phyloP scores from a whole-genome alignment of 2,888 invertebrate genomes.

The Ormyrus pomaceus region DNA sequence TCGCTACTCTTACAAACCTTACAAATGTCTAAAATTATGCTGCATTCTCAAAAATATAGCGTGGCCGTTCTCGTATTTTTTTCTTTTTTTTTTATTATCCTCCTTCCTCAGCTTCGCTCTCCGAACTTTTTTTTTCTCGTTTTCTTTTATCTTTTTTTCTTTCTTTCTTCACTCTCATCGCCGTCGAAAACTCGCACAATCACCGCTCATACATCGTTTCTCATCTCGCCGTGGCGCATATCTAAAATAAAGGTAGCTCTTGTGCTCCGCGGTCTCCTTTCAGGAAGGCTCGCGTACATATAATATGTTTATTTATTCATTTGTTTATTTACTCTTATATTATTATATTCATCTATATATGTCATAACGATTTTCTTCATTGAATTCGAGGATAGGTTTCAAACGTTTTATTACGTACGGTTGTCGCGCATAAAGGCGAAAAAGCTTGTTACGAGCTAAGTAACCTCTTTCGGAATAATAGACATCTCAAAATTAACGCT shows the following conservation, averaged over 20 bases:
- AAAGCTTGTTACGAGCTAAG: slow-evolving; percentile 37
- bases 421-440: slow-evolving; percentile 20
- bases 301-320: slow-evolving; percentile 46
- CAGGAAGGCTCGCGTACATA: slow-evolving; percentile 39
- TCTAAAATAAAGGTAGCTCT: slow-evolving; percentile 59
- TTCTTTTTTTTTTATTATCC: slow-evolving; percentile 57
- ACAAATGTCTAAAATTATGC: slow-evolving; percentile 73
- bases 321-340: slow-evolving; percentile 31
- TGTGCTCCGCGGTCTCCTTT: slow-evolving; percentile 51
- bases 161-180: slow-evolving; percentile 36
- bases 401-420: slow-evolving; percentile 30
- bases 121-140: slow-evolving; percentile 18
- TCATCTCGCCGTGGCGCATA: slow-evolving; percentile 54
- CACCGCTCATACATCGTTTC: slow-evolving; percentile 35
- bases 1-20: slow-evolving; percentile 73
- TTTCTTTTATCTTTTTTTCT: slow-evolving; percentile 37
- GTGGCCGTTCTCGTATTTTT: slow-evolving; percentile 65
- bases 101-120: slow-evolving; percentile 1
- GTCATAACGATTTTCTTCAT: slow-evolving; percentile 47
- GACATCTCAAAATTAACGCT: slow-evolving; percentile 50
- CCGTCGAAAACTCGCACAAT: slow-evolving; percentile 21
- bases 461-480: slow-evolving; percentile 12
- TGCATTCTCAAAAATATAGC: slow-evolving; percentile 75
- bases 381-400: slow-evolving; percentile 34
- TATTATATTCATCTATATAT: slow-evolving; percentile 44